phyloP scores from a whole-genome alignment of 2,113 vertebrate species.

The Centropus bengalensis region DNA sequence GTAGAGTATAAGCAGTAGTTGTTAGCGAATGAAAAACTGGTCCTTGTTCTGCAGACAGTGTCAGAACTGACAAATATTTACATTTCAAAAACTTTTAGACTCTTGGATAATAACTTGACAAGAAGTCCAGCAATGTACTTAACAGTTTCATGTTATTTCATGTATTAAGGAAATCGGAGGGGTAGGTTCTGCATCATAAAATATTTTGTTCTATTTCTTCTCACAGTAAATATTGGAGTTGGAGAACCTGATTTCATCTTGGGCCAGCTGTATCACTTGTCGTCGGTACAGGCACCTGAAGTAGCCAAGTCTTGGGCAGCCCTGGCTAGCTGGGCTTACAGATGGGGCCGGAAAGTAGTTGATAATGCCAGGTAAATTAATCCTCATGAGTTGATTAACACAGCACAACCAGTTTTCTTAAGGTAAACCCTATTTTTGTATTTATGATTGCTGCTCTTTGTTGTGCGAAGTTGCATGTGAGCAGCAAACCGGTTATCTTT shows the following conservation, averaged over 20 bases:
- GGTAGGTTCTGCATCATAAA: background rate
- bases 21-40: background rate
- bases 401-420: background rate
- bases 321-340: constrained; percentile 96
- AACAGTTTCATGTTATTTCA: background rate
- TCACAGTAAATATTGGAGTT: constrained; percentile 92
- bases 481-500: background rate
- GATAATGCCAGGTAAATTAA: constrained; percentile 93
- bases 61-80: background rate
- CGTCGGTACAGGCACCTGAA: constrained; percentile 93
- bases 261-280: constrained; percentile 95
- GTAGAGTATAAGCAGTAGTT: background rate
- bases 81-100: background rate
- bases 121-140: fast-evolving
- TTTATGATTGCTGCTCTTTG: background rate
- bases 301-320: constrained; percentile 98
- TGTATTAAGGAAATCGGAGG: background rate
- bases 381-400: background rate
- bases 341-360: constrained; percentile 98
- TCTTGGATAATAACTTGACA: background rate
- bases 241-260: constrained; percentile 95
- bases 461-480: background rate
- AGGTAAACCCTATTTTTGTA: background rate
- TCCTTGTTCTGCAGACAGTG: background rate
- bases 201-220: background rate